Evolutionary conservation across 2,797 vertebrate genomes (phyloP), one percentile per base, ranked within the genome.

Genomic region (Etheostoma nigrum): DNA sequence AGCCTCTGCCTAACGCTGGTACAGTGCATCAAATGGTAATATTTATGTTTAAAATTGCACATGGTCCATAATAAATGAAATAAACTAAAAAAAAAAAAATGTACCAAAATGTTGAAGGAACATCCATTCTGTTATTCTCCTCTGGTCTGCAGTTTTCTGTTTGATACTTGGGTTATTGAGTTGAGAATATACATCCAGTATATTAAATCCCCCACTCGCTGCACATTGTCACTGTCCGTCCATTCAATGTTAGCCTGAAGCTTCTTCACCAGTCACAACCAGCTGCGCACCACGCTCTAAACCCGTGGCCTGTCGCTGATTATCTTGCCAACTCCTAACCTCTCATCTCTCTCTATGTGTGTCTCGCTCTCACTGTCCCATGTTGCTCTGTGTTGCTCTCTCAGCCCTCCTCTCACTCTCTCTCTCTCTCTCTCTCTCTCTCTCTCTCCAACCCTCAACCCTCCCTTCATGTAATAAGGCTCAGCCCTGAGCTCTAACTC

Each of bases 401-500:
- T 73, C 74, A 72, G 72, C 64, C 76, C 57, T 78, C 53, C 52
- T 25, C 67, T 48, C 69, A 14, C 77, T 57, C 64, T 48, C 33
- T 36, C 73, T 69, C 42, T 59, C 40, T 54, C 60, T 54, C 23
- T 49, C 45, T 45, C 5, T 30, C 72, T 47, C 71, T 65, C n/a
- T n/a, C 74, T 75, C 72, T 61, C 59, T 47, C 47, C 10, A 40
- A 40, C 36, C 36, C 10, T 40, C 36, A 40, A 12, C 45, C 64
- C 79, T 6, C 67, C 33, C 83, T 64, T 57, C 82, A 86, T 87
- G 54, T 78, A 87, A 87, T 77, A 78, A 36, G 49, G 86, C 55
- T 70, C 85, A 78, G 85, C 89, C 85, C 86, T 89, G 79, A 91
- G 92, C 86, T 81, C 86, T 82, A 65, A 88, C 89, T 86, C 86